These are phyloP conservation scores for Terrapene triunguis DNA, from an alignment of 2,113 vertebrate species.

Conservation along the genomic window DNA sequence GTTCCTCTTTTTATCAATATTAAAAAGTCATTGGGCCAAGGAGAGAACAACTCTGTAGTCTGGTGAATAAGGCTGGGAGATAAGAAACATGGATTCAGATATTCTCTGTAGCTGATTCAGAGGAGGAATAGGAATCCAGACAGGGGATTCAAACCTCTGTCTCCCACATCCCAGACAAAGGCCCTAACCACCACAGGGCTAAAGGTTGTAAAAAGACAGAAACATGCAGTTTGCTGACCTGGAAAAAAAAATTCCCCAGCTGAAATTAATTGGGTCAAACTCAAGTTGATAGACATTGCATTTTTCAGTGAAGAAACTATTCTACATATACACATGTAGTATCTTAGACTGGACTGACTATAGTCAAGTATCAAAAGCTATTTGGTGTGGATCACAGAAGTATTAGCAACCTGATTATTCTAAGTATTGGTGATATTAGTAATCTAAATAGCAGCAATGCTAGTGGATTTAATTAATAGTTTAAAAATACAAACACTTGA, in stretches of 20 bases:
- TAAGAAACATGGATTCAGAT: background rate
- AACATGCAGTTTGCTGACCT: background rate
- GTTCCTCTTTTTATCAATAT: background rate
- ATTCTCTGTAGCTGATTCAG: background rate
- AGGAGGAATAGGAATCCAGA: background rate
- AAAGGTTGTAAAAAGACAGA: background rate
- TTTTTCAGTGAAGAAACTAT: background rate
- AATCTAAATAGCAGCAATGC: conserved; percentile 71
- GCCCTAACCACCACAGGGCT: background rate
- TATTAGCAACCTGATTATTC: conserved; percentile 66
- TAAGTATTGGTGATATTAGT: conserved; percentile 59
- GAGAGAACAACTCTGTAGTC: background rate
- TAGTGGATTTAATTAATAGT: conserved; percentile 77
- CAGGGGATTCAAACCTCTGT: background rate
- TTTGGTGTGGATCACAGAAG: conserved; percentile 48
- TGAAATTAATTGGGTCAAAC: background rate
- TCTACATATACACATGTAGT: background rate
- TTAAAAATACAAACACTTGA: conserved; percentile 73
- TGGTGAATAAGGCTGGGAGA: background rate
- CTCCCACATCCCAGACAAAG: background rate
- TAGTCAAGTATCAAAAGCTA: conserved; percentile 16
- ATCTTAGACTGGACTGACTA: background rate
- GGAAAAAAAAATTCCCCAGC: background rate
- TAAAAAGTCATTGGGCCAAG: background rate
- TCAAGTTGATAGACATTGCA: background rate